Percentiles rank a stretch among this genome's conserved stretches.
These are phyloP conservation scores for Ammodytes dubius DNA, from an alignment of 2,113 vertebrate genomes.

Conservation along the genomic window DNA sequence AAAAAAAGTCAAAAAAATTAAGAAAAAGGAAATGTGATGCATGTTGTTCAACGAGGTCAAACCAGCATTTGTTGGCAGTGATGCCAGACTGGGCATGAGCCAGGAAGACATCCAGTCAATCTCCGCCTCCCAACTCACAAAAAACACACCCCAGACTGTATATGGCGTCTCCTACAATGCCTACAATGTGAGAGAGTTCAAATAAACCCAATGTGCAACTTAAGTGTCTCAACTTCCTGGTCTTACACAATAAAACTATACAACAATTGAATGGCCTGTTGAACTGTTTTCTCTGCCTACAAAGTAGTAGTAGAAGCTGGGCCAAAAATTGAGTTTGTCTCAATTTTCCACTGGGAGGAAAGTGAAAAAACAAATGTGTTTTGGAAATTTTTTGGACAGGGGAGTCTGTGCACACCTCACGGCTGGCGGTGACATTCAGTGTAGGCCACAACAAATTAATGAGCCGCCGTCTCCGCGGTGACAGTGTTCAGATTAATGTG, in stretches of 20 bases:
- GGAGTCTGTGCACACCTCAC: constrained; percentile 32
- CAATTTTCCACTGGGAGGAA: constrained; percentile 15
- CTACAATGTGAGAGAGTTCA: constrained; percentile 20
- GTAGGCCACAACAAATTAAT: constrained; percentile 16
- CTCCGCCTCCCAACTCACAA: constrained; percentile 13
- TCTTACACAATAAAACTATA: constrained; percentile 46
- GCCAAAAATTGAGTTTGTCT: constrained; percentile 27
- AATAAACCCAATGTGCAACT: constrained; percentile 2
- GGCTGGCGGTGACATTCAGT: constrained; percentile 54
- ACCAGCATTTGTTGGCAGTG: constrained; percentile 19
- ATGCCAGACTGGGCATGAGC: constrained; percentile 41
- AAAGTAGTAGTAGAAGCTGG: not conserved
- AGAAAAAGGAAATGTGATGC: not conserved
- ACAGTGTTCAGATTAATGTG: constrained; percentile 34
- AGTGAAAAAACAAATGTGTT: constrained; percentile 33
- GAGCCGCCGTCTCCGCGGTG: not conserved
- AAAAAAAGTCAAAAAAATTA: too few species aligned
- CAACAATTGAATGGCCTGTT: constrained; percentile 36
- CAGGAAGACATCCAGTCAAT: constrained; percentile 48
- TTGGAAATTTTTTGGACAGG: not conserved
- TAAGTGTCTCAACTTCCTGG: constrained; percentile 33
- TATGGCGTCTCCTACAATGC: constrained; percentile 13
- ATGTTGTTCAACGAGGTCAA: constrained; percentile 30
- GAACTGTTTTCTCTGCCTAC: constrained; percentile 24
- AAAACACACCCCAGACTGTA: constrained; percentile 25